Base-by-base conservation (phyloP, 92 coral and sea anemone species). In the Epizoanthus ramosus region DNA sequence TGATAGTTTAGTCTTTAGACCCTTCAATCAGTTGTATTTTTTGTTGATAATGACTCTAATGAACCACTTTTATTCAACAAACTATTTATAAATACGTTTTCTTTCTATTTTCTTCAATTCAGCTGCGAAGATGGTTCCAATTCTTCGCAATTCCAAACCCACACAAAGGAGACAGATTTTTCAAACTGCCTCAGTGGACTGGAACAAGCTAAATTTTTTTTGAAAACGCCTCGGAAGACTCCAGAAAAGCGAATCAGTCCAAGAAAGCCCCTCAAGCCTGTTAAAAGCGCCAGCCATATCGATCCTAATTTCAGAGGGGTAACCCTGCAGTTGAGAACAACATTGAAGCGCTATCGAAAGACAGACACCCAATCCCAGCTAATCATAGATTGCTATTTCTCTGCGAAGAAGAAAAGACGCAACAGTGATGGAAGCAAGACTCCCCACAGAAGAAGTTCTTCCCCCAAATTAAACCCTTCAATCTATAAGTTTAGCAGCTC, bases 271-370 rank as follows among this genome's bases (percentile, higher is more conserved):
- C 89, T 97, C 2, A 94, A 86, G 73, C 99, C 99, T 0, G 91
- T 93, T 69, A 92, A 92, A 79, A 97, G 98, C 54, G 97, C 89
- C 15, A 97, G 92, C 87, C 95, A 87, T 28, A 84, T 89, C 17
- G 99, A 97, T 80, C 99, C 99, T 53, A 88, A 92, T 77, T 97
- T 97, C 90, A 91, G 87, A 63, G 99, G 99, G 23, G 99, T 97
- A 31, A 97, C 99, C 15, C 73, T 97, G 14, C 96, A 92, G 87
- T 88, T 97, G 98, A 97, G 94, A 84, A 94, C 99, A 8, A 93
- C 86, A 52, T 76, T 97, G 69, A 94, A 87, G 79, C 91, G 93
- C 35, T 74, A 90, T 57, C 80, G 81, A 39, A 88, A 89, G 66
- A 73, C 80, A 5, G 88, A 86, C 85, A 72, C 95, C 50, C 88